These are phyloP conservation scores for Nephrotoma guestfalica DNA, from an alignment of 2,888 invertebrate species.

Conservation along the genomic window DNA sequence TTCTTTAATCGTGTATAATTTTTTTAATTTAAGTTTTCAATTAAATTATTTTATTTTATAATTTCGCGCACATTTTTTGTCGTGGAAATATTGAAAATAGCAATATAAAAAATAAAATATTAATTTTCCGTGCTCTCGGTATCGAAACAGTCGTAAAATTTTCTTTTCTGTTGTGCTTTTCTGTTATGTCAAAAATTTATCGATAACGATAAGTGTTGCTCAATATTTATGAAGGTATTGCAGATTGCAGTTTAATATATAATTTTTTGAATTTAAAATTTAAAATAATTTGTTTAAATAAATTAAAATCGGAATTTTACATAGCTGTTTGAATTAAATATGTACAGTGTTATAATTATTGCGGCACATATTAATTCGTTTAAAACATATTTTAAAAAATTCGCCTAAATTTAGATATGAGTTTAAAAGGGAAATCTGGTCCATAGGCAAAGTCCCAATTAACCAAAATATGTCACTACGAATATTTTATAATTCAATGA, in stretches of 20 bases:
- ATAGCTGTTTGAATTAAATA: no score
- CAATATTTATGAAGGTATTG: background rate
- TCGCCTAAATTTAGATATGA: no score
- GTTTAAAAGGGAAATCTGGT: no score
- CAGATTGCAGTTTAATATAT: background rate
- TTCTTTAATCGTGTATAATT: background rate
- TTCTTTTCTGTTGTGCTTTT: background rate
- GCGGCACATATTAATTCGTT: no score
- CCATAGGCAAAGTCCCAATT: no score
- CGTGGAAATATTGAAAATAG: background rate
- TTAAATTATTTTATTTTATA: conserved; percentile 2
- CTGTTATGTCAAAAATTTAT: background rate
- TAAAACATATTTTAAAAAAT: no score
- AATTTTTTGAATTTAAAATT: no score
- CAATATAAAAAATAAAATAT: background rate
- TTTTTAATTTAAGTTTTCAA: background rate
- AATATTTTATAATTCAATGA: no score
- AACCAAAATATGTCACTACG: no score
- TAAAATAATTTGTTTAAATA: no score
- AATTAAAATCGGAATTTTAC: no score
- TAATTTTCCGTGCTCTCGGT: background rate
- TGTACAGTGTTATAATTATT: no score
- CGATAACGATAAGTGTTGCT: background rate
- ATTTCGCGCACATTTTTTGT: conserved; percentile 4
- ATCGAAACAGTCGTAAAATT: background rate